A percentile compares a stretch with the other conserved stretches of the same genome.
These are phyloP conservation scores for Mungos mungo DNA, from an alignment of 2,113 vertebrate species.

Conservation along the genomic window DNA sequence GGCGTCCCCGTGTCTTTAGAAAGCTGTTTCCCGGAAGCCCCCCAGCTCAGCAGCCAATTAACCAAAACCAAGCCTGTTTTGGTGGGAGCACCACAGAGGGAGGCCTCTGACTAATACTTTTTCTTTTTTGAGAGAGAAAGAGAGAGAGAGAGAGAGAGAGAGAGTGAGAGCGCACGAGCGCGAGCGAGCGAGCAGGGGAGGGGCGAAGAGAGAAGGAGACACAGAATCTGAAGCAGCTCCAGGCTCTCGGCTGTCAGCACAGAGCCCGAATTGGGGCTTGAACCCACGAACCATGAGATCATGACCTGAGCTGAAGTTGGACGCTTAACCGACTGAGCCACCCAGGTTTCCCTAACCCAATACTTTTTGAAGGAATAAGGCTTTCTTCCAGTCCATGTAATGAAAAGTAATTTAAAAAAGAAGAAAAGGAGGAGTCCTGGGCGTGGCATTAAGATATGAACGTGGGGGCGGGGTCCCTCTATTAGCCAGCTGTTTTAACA, in stretches of 20 bases:
- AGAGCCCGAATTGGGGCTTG: no score
- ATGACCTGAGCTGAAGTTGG: no score
- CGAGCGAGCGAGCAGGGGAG: no score
- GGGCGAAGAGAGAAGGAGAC: no score
- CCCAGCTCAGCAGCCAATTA: background rate
- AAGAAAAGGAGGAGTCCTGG: background rate
- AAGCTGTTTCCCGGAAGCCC: background rate
- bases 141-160: no score
- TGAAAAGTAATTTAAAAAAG: constrained; percentile 26
- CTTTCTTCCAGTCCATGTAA: background rate
- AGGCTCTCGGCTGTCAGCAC: no score
- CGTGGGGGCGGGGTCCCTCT: background rate
- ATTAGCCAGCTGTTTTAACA: background rate
- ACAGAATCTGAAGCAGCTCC: no score
- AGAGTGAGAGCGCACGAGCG: no score
- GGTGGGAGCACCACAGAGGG: background rate
- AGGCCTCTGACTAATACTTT: background rate
- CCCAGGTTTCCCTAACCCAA: constrained; percentile 17
- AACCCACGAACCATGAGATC: no score
- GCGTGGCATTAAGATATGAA: background rate
- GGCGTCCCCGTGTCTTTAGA: background rate
- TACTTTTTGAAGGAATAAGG: background rate
- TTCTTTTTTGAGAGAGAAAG: no score
- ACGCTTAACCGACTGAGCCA: no score
- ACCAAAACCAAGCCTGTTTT: background rate